Evolutionary conservation across 2,888 invertebrate species (phyloP), one percentile per base, ranked within the genome.

Genomic region (Apodemia zela): DNA sequence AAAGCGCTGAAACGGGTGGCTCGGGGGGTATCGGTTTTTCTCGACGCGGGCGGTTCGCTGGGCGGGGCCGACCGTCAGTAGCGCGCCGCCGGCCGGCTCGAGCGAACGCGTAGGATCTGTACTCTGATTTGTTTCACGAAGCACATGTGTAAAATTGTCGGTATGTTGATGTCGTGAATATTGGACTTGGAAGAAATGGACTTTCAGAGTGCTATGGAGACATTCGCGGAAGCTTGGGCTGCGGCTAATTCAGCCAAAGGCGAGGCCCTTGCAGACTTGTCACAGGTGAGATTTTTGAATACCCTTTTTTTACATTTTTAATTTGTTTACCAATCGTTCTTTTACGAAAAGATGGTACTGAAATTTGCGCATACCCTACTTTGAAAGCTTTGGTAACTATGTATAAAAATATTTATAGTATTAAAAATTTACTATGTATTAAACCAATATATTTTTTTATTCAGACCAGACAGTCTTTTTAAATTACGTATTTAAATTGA

Each of bases 121-220:
- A 21, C 15, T 54, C 13, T 54, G 13, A 54, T 54, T 54, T 54
- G 8, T 64, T 63, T 74, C 70, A 71, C 73, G 71, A 72, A 74
- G 76, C 85, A 80, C 84, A 84, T 84, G 87, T 81, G 85, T 86
- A 81, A 83, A 80, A 77, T 81, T 80, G 54, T 84, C 90, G 90
- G 85, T 89, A 89, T 91, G 87, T 85, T 84, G 81, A 89, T 88
- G 84, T 89, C 89, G 89, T 90, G 88, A 88, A 79, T 83, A 57
- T 57, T 57, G 54, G 54, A 57, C 54, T 68, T 76, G 74, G 77
- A 73, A 82, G 89, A 89, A 84, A 98, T 98, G 98, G 98, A 98
- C 96, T 98, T 98, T 94, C 97, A 98, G 94, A 98, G 98, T 94
- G 98, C 98, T 77, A 98, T 98, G 98, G 98, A 98, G 93, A 98